These are phyloP conservation scores for Hiodon tergisus DNA, from an alignment of 2,113 vertebrate genomes.

Conservation along the genomic window DNA sequence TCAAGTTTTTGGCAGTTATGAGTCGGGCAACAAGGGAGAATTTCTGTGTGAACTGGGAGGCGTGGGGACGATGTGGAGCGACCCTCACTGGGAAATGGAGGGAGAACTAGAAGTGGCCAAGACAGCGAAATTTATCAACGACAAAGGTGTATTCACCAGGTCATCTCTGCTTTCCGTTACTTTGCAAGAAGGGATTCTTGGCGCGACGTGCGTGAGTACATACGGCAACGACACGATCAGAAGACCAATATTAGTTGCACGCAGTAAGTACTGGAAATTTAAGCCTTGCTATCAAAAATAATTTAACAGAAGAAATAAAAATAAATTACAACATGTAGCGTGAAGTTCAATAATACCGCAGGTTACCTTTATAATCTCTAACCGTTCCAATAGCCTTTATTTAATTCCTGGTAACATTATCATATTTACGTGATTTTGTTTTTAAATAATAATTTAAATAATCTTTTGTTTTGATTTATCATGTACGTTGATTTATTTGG, in stretches of 20 bases:
- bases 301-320: too few relatives aligned
- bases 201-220: not conserved
- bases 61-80: not conserved
- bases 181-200: not conserved
- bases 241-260: not conserved
- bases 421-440: too few relatives aligned
- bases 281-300: not conserved
- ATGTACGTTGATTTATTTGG: too few relatives aligned
- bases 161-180: not conserved
- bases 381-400: too few relatives aligned
- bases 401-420: too few relatives aligned
- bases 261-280: too few relatives aligned
- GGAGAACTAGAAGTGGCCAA: not conserved
- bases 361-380: not conserved
- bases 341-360: not conserved
- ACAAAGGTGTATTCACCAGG: not conserved
- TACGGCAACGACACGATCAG: not conserved
- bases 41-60: constrained; percentile 14
- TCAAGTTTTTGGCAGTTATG: constrained; percentile 9
- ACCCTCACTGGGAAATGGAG: not conserved
- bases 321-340: too few relatives aligned
- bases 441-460: too few relatives aligned
- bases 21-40: too few relatives aligned
- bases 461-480: too few relatives aligned
- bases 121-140: not conserved